phyloP scores from a whole-genome alignment of 2,797 vertebrate genomes.

The Rhodeus uyekii region DNA sequence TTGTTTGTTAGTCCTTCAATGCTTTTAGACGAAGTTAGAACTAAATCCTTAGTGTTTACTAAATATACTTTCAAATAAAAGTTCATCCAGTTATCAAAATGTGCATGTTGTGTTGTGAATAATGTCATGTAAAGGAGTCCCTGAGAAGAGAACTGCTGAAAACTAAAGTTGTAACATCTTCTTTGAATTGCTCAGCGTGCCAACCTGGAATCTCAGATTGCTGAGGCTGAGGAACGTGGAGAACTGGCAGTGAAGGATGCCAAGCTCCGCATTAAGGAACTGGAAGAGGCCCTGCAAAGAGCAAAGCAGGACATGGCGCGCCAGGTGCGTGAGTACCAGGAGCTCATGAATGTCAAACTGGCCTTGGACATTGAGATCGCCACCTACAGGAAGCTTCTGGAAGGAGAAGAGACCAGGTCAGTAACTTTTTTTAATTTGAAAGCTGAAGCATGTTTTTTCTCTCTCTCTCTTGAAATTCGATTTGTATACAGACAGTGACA shows the following conservation, averaged over 20 bases:
- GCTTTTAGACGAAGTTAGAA: background rate
- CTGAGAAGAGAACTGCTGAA: background rate
- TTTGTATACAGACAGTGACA: background rate
- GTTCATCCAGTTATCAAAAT: background rate
- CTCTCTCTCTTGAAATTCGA: background rate
- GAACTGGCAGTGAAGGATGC: conserved; percentile 75
- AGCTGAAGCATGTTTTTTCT: background rate
- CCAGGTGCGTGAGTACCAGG: conserved; percentile 83
- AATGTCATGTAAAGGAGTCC: background rate
- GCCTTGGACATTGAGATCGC: conserved; percentile 79
- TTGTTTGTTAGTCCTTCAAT: background rate
- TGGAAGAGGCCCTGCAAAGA: conserved; percentile 73
- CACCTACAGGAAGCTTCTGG: conserved; percentile 80
- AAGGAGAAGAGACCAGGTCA: conserved; percentile 84
- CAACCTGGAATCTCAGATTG: conserved; percentile 71
- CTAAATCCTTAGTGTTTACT: background rate
- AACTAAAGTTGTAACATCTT: background rate
- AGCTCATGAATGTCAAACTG: conserved; percentile 81
- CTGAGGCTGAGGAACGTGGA: conserved; percentile 71
- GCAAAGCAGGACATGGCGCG: conserved; percentile 74
- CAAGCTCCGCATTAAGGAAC: conserved; percentile 71
- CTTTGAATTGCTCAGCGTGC: conserved; percentile 68
- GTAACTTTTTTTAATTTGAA: background rate
- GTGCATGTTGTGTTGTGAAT: background rate
- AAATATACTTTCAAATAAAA: background rate